phyloP scores from a whole-genome alignment of 2,888 invertebrate genomes.

The Neoitamus cyanurus region DNA sequence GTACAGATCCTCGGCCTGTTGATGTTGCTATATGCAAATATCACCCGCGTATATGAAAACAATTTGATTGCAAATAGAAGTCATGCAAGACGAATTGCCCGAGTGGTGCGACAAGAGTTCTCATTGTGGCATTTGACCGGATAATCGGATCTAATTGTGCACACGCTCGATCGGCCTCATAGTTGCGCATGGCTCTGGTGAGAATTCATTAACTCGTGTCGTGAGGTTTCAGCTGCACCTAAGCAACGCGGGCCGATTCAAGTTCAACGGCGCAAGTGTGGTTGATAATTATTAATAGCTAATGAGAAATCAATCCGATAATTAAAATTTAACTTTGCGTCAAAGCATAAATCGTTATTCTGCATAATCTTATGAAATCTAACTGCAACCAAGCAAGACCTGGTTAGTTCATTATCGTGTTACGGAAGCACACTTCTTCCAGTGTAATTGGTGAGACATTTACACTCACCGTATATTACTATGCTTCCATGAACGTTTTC shows the following conservation, averaged over 20 bases:
- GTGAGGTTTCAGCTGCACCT: background rate
- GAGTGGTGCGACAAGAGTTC: background rate
- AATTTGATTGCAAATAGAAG: background rate
- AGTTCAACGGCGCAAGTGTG: background rate
- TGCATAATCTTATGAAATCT: background rate
- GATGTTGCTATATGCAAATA: background rate
- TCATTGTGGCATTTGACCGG: background rate
- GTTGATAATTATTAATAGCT: background rate
- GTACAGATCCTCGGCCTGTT: background rate
- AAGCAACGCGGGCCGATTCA: background rate
- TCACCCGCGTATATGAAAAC: background rate
- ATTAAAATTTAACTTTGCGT: background rate
- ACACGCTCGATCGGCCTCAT: background rate
- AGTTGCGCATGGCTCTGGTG: background rate
- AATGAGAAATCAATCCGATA: background rate
- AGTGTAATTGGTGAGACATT: too few species aligned
- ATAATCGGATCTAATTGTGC: constrained; percentile 1
- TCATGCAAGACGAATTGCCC: background rate
- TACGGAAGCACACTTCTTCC: background rate
- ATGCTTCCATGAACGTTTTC: too few species aligned
- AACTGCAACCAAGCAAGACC: background rate
- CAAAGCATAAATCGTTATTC: background rate
- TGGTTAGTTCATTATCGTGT: background rate
- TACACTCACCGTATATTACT: too few species aligned
- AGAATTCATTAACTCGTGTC: background rate